Evolutionary conservation across 2,113 vertebrate species (phyloP).

Genomic region (Dicrurus megarhynchus): DNA sequence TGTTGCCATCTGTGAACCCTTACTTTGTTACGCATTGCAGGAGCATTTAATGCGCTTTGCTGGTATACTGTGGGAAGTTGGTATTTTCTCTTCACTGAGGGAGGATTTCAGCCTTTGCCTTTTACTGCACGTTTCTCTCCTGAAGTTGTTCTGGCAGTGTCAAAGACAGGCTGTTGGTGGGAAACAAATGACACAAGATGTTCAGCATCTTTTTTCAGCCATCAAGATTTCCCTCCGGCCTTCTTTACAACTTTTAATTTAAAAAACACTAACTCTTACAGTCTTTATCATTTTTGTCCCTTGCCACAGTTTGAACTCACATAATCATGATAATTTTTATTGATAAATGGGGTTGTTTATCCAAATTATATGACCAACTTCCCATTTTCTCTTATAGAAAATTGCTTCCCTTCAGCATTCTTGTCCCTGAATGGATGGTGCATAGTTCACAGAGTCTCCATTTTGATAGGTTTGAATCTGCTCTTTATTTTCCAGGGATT

Average conservation of each 20-base stretch:
- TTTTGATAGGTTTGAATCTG: background rate
- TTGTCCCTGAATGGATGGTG: background rate
- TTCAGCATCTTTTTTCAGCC: background rate
- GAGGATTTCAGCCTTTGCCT: background rate
- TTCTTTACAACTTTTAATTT: background rate
- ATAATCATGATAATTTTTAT: background rate
- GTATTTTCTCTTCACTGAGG: background rate
- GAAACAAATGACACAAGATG: background rate
- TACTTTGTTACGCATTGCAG: background rate
- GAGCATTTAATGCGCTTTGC: background rate
- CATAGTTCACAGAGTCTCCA: background rate
- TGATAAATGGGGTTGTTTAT: background rate
- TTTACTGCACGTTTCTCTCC: background rate
- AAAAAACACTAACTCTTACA: background rate
- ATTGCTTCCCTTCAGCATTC: background rate
- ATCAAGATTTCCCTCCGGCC: background rate
- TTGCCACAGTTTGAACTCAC: background rate
- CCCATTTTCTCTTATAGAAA: background rate
- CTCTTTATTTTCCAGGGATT: background rate
- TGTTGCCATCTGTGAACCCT: background rate
- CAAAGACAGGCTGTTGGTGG: background rate
- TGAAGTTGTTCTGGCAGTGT: background rate
- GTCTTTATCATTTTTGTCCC: background rate
- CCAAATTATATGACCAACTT: background rate
- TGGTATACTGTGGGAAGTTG: background rate